phyloP scores from a whole-genome alignment of 2,113 vertebrate genomes.

The Calypte anna region DNA sequence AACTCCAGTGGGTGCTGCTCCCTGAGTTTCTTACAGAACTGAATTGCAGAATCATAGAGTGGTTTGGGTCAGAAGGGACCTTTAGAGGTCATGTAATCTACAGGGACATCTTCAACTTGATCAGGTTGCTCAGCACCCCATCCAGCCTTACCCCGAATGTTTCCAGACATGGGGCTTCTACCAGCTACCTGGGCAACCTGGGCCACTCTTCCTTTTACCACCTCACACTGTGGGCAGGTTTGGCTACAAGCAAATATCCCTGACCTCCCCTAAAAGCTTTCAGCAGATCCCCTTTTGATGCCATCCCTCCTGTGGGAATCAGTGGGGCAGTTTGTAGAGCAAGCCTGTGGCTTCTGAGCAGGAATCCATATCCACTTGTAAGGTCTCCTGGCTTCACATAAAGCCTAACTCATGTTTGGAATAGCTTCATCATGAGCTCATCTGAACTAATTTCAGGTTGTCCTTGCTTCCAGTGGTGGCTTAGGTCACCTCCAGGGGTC shows the following conservation, averaged over 20 bases:
- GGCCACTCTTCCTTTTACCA: not conserved
- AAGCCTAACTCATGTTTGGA: not conserved
- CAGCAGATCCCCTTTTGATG: not conserved
- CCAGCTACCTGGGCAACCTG: too few species aligned
- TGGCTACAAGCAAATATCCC: not conserved
- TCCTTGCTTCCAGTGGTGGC: not conserved
- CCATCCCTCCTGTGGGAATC: not conserved
- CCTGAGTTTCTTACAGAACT: not conserved
- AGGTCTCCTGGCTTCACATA: not conserved
- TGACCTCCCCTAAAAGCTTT: not conserved
- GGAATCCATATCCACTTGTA: rapidly evolving
- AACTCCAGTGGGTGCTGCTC: rapidly evolving
- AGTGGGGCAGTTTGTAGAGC: not conserved
- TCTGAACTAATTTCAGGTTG: not conserved
- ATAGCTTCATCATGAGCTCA: rapidly evolving
- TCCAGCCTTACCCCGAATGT: too few species aligned
- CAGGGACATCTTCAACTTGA: too few species aligned
- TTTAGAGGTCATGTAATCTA: too few species aligned
- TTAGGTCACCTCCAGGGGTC: constrained; percentile 43
- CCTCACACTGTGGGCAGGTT: not conserved
- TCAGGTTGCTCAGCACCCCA: too few species aligned
- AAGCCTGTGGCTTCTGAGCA: not conserved
- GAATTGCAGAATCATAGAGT: too few species aligned
- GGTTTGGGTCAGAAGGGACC: too few species aligned
- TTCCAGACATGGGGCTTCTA: too few species aligned